Evolutionary conservation across 53 echinoderm and acorn worm genomes (phyloP).

Genomic region (Actinopyga echinites): DNA sequence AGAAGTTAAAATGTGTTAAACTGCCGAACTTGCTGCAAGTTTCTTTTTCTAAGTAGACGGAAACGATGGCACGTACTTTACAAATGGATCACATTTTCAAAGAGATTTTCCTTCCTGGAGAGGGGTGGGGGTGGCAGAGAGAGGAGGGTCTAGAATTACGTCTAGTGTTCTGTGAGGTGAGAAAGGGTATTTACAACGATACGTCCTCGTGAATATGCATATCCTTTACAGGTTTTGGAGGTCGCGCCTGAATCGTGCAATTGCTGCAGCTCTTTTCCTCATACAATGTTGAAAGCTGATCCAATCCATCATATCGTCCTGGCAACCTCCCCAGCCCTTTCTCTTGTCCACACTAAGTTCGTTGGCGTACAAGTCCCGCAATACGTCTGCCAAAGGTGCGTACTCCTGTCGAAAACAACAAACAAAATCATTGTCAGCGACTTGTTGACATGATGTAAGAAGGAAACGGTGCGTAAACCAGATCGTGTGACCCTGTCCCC

Average conservation of each 20-base stretch:
- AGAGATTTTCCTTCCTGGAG: too few species aligned
- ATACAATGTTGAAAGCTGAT: conserved; percentile 34
- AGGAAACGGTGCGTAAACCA: too few species aligned
- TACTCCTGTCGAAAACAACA: conserved; percentile 3
- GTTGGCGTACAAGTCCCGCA: conserved; percentile 3
- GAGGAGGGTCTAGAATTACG: too few species aligned
- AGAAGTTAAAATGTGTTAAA: too few species aligned
- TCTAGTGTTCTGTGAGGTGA: neutral
- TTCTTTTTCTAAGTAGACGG: too few species aligned
- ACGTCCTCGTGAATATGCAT: neutral
- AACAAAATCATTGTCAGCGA: neutral
- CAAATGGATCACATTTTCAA: too few species aligned
- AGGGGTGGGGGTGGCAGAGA: too few species aligned
- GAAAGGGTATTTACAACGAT: conserved; percentile 16
- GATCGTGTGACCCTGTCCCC: too few species aligned
- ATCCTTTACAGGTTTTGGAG: conserved; percentile 6
- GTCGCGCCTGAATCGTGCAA: conserved; percentile 16
- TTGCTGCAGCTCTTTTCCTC: conserved; percentile 23
- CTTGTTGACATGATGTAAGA: too few species aligned
- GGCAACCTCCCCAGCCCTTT: conserved; percentile 9
- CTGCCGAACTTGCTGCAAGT: too few species aligned
- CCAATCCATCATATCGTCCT: conserved; percentile 27
- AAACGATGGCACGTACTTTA: too few species aligned
- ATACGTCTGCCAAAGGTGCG: conserved; percentile 19
- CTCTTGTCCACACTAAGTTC: neutral